Conservation (phyloP, 2,113 vertebrate species). For the Oryzias javanicus region DNA sequence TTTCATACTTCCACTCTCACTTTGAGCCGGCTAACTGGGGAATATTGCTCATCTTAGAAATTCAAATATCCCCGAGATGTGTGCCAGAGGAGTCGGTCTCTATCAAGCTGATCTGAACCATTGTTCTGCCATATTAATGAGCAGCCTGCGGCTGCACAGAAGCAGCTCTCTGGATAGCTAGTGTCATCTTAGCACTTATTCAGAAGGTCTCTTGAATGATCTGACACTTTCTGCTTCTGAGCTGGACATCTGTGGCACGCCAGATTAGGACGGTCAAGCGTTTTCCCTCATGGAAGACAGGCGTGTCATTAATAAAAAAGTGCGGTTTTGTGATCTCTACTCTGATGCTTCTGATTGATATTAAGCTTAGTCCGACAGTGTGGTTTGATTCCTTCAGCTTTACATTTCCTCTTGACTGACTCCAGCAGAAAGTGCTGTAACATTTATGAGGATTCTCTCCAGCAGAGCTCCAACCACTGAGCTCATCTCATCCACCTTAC, state of each 20-base stretch:
- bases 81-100: constrained; percentile 3
- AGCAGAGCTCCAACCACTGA: constrained; percentile 45
- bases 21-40: constrained; percentile 19
- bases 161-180: constrained; percentile 2
- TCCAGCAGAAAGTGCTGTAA: constrained; percentile 63
- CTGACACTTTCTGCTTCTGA: constrained; percentile 2
- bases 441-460: constrained; percentile 71
- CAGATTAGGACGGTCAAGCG: neutral
- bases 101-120: constrained; percentile 8
- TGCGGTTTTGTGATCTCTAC: constrained; percentile 8
- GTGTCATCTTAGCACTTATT: neutral
- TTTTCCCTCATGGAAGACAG: neutral
- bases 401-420: constrained; percentile 68
- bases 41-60: constrained; percentile 10
- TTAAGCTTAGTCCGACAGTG: constrained; percentile 43
- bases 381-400: constrained; percentile 32
- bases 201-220: neutral
- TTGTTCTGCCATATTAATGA: neutral
- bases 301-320: constrained; percentile 11
- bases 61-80: constrained; percentile 26
- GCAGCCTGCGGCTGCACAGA: constrained; percentile 9
- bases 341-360: constrained; percentile 21
- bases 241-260: neutral
- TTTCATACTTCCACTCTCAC: constrained; percentile 12
- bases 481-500: constrained; percentile 40